These are phyloP conservation scores for Eclectus roratus DNA, from an alignment of 2,113 vertebrate genomes.

Conservation along the genomic window DNA sequence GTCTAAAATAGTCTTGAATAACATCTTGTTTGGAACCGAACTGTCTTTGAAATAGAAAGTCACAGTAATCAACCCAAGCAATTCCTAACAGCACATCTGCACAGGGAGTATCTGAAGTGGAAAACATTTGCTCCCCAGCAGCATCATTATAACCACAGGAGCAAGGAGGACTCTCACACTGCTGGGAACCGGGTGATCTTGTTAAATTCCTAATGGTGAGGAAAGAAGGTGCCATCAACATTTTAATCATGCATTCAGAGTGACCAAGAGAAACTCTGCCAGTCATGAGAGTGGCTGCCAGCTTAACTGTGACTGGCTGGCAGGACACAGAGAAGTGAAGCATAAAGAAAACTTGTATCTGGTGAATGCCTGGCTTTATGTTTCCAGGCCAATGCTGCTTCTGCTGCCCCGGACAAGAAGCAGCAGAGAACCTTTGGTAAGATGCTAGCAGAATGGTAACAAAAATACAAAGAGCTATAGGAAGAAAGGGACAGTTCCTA, in stretches of 20 bases:
- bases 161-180: not conserved
- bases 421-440: slow-evolving; percentile 76
- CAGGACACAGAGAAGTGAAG: slow-evolving; percentile 10
- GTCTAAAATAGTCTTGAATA: slow-evolving; percentile 25
- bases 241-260: slow-evolving; percentile 56
- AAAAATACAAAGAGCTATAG: slow-evolving; percentile 75
- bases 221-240: slow-evolving; percentile 43
- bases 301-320: slow-evolving; percentile 20
- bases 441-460: slow-evolving; percentile 72
- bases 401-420: slow-evolving; percentile 78
- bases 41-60: slow-evolving; percentile 14
- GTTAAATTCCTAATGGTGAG: slow-evolving; percentile 47
- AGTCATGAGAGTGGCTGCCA: slow-evolving; percentile 18
- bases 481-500: slow-evolving; percentile 73
- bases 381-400: slow-evolving; percentile 71
- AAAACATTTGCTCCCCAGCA: slow-evolving; percentile 51
- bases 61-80: slow-evolving; percentile 36
- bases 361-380: not conserved
- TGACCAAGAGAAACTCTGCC: slow-evolving; percentile 32
- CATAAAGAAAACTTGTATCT: slow-evolving; percentile 11
- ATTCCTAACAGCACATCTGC: slow-evolving; percentile 55
- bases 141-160: slow-evolving; percentile 25
- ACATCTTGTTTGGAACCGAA: slow-evolving; percentile 32
- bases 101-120: slow-evolving; percentile 31
- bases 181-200: slow-evolving; percentile 51